These are phyloP conservation scores for Xiphorhynchus erythropygius DNA, from an alignment of 2,797 vertebrate species.

Conservation along the genomic window DNA sequence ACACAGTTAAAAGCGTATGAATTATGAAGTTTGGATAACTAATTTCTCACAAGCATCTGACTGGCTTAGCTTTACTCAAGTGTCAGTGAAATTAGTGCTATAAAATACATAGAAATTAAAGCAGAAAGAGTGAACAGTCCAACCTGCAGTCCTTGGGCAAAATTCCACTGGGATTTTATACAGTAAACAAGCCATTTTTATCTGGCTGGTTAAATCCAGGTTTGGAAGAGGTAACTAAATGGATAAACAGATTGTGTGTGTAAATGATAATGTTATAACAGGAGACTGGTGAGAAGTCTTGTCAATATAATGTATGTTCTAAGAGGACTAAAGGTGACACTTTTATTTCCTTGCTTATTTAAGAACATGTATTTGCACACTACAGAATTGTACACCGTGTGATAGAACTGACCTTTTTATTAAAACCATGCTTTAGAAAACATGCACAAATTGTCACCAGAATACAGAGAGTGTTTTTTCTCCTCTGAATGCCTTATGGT, in stretches of 20 bases:
- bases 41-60: slow-evolving; percentile 26
- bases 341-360: slow-evolving; percentile 26
- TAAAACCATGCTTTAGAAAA: slow-evolving; percentile 52
- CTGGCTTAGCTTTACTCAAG: neutral
- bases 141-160: neutral
- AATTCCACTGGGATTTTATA: slow-evolving; percentile 11
- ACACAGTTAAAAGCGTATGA: slow-evolving; percentile 41
- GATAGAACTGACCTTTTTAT: slow-evolving; percentile 37
- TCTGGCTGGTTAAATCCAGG: slow-evolving; percentile 20
- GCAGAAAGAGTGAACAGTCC: neutral
- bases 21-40: slow-evolving; percentile 23
- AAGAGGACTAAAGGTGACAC: neutral
- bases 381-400: neutral
- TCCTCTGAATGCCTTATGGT: neutral
- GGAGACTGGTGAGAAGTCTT: neutral
- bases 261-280: neutral
- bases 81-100: neutral
- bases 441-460: neutral
- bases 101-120: neutral
- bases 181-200: slow-evolving; percentile 17
- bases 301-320: neutral
- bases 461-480: neutral
- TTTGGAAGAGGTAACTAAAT: slow-evolving; percentile 22
- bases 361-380: slow-evolving; percentile 28
- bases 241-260: slow-evolving; percentile 13